These are phyloP conservation scores for Mycalesis mineus DNA, from an alignment of 2,888 invertebrate genomes.

Conservation along the genomic window DNA sequence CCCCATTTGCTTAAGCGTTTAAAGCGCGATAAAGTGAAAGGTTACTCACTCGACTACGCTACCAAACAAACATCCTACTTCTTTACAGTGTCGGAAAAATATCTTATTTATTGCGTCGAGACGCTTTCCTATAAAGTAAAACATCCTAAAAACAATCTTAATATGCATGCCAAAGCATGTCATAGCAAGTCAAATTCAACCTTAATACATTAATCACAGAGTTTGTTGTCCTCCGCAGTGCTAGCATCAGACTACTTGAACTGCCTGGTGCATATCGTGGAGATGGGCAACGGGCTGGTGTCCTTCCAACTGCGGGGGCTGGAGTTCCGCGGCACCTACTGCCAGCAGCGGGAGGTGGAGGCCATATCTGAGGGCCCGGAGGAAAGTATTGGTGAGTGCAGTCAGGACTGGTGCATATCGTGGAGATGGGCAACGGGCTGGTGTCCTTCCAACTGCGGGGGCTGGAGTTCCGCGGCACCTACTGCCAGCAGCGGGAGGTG, in stretches of 20 bases:
- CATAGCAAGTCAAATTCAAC: too few species aligned
- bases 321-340: slow-evolving; percentile 99
- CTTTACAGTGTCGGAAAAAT: too few species aligned
- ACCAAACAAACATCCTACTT: too few species aligned
- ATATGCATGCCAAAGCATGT: too few species aligned
- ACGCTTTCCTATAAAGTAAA: too few species aligned
- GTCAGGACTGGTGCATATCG: slow-evolving; percentile 97
- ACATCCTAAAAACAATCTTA: too few species aligned
- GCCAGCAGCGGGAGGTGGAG: slow-evolving; percentile 98
- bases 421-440: slow-evolving; percentile 98
- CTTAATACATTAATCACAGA: too few species aligned
- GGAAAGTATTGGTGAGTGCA: slow-evolving; percentile 91
- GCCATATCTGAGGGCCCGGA: slow-evolving; percentile 98
- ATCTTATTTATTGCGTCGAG: too few species aligned
- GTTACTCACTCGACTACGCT: too few species aligned
- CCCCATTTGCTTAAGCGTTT: too few species aligned
- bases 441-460: slow-evolving; percentile 99
- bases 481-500: slow-evolving; percentile 99
- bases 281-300: slow-evolving; percentile 97
- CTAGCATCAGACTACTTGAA: slow-evolving; percentile 98
- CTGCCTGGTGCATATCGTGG: slow-evolving; percentile 98
- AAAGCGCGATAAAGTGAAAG: too few species aligned
- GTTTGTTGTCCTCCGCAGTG: slow-evolving; percentile 75
- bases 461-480: slow-evolving; percentile 98
- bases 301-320: slow-evolving; percentile 98